These are phyloP conservation scores for Hemitrygon akajei DNA, from an alignment of 2,797 vertebrate species.

Conservation along the genomic window DNA sequence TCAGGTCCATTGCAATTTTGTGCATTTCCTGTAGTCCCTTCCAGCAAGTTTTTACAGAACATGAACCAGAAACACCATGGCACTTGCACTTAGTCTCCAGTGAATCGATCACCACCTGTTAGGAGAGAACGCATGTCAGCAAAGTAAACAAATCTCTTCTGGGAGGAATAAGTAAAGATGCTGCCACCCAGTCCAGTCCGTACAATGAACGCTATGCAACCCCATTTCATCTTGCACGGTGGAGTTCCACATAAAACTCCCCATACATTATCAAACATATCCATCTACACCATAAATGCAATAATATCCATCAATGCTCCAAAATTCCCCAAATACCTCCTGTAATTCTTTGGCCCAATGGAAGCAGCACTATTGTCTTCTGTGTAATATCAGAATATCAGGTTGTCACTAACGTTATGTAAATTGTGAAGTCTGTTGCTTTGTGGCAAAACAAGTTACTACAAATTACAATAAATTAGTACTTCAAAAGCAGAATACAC, in stretches of 20 bases:
- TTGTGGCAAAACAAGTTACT: too few species aligned
- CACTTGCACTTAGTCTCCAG: slow-evolving; percentile 65
- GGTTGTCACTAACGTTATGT: too few species aligned
- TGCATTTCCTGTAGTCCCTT: slow-evolving; percentile 57
- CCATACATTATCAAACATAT: background rate
- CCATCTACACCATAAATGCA: background rate
- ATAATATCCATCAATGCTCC: background rate
- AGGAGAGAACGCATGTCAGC: background rate
- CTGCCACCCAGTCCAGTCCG: background rate
- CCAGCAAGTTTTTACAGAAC: slow-evolving; percentile 68
- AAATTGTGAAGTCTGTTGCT: too few species aligned
- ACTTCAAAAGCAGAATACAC: too few species aligned
- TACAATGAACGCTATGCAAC: background rate
- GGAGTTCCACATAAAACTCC: background rate
- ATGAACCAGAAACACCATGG: slow-evolving; percentile 67
- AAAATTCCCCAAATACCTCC: background rate
- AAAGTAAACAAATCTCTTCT: background rate
- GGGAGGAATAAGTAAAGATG: background rate
- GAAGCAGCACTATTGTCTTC: background rate
- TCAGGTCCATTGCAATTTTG: slow-evolving; percentile 58
- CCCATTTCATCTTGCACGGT: background rate
- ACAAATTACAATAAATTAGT: too few species aligned
- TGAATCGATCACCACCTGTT: slow-evolving; percentile 58
- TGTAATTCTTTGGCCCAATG: background rate
- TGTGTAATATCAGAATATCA: background rate